Evolutionary conservation across 2,888 invertebrate species (phyloP).

Genomic region (Netelia fuscicornis): DNA sequence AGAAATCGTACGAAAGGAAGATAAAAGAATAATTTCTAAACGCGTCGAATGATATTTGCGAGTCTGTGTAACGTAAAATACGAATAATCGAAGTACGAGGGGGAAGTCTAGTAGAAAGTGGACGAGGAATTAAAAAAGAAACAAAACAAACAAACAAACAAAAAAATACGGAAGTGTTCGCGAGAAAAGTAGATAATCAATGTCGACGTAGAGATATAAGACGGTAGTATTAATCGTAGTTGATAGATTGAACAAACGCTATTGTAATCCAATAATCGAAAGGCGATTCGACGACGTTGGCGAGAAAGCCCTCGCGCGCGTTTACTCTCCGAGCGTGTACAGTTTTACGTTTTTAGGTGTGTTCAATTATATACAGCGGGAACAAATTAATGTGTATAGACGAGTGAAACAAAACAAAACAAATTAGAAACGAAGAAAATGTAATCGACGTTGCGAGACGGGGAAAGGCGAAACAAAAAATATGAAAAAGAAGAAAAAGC

Average conservation of each 20-base stretch:
- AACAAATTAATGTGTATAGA: conserved; percentile 80
- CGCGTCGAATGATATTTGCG: conserved; percentile 64
- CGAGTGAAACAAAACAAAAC: conserved; percentile 44
- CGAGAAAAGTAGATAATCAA: conserved; percentile 62
- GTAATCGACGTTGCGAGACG: conserved; percentile 33
- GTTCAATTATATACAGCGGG: conserved; percentile 82
- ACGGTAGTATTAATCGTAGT: conserved; percentile 47
- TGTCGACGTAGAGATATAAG: conserved; percentile 64
- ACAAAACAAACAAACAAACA: background rate
- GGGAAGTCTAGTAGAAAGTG: conserved; percentile 32
- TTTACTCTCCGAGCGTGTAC: conserved; percentile 73
- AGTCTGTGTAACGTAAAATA: conserved; percentile 40
- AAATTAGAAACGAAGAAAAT: conserved; percentile 41
- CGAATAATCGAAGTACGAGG: conserved; percentile 22
- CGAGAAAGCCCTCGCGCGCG: conserved; percentile 7
- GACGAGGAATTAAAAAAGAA: conserved; percentile 8
- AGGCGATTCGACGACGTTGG: conserved; percentile 33
- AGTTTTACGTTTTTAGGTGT: conserved; percentile 79
- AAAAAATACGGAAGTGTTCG: conserved; percentile 28
- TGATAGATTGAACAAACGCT: conserved; percentile 21
- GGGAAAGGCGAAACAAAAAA: background rate
- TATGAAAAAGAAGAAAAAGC: background rate
- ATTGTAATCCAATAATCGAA: conserved; percentile 45
- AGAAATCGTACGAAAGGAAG: background rate
- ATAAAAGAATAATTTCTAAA: conserved; percentile 25